phyloP scores from a whole-genome alignment of 2,113 vertebrate genomes.

The Vicugna pacos region DNA sequence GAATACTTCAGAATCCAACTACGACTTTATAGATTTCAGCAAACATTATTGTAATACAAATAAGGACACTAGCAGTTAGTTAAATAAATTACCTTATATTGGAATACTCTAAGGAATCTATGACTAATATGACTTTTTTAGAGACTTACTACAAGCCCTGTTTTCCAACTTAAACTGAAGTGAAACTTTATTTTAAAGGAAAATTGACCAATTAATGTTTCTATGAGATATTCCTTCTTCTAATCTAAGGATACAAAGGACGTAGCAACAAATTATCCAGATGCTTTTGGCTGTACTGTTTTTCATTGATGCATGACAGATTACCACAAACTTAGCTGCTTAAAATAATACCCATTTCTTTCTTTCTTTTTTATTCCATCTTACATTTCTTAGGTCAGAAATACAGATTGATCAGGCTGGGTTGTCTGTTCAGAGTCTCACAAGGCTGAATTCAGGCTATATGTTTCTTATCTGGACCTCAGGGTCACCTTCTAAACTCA shows the following conservation, averaged over 20 bases:
- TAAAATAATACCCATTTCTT: not conserved
- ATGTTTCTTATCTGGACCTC: not conserved
- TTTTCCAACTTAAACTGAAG: not conserved
- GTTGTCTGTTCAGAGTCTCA: not conserved
- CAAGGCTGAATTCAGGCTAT: not conserved
- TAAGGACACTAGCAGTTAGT: not conserved
- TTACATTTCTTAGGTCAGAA: slow-evolving; percentile 16
- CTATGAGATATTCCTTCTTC: not conserved
- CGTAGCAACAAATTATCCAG: not conserved
- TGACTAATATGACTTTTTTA: not conserved
- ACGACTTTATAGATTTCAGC: not conserved
- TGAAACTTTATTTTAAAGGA: not conserved
- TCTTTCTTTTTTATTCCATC: not conserved
- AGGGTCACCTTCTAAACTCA: not conserved
- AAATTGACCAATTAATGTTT: slow-evolving; percentile 10
- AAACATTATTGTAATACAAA: not conserved
- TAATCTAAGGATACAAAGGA: not conserved
- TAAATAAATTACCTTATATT: slow-evolving; percentile 15
- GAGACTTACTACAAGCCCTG: not conserved
- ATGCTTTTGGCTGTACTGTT: not conserved
- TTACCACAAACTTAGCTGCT: not conserved
- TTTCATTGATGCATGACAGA: not conserved
- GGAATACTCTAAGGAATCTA: not conserved
- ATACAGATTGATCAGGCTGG: not conserved
- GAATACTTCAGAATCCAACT: not conserved